phyloP scores from a whole-genome alignment of 2,888 invertebrate species.

The Yponomeuta cagnagella region DNA sequence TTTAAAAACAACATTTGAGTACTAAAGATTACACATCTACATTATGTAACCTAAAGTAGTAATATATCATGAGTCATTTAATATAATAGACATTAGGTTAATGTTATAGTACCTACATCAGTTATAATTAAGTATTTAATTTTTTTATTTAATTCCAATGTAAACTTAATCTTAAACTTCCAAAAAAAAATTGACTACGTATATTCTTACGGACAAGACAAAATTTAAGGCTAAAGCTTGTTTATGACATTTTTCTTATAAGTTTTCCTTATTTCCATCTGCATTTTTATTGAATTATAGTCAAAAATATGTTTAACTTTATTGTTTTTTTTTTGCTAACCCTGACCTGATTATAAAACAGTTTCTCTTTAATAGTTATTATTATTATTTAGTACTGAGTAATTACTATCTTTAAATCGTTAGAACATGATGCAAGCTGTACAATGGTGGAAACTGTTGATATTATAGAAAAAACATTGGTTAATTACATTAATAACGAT shows the following conservation, averaged over 20 bases:
- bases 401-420: no score
- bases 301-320: conserved; percentile 68
- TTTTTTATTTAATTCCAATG: conserved; percentile 72
- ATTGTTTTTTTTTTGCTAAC: conserved; percentile 51
- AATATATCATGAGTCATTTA: conserved; percentile 74
- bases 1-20: conserved; percentile 67
- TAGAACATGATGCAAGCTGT: no score
- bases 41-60: conserved; percentile 64
- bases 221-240: conserved; percentile 65
- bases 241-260: conserved; percentile 73
- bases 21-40: conserved; percentile 40
- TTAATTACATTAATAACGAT: no score
- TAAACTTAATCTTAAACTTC: conserved; percentile 60
- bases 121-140: conserved; percentile 75
- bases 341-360: conserved; percentile 14
- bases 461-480: no score
- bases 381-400: no score
- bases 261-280: conserved; percentile 74
- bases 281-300: conserved; percentile 76
- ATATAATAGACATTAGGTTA: conserved; percentile 69
- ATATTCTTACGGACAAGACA: conserved; percentile 63
- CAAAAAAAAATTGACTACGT: conserved; percentile 66
- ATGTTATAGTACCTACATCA: conserved; percentile 67
- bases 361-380: no score
- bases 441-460: no score